Conservation (phyloP, 2,113 vertebrate species). For the Xiphias gladius region DNA sequence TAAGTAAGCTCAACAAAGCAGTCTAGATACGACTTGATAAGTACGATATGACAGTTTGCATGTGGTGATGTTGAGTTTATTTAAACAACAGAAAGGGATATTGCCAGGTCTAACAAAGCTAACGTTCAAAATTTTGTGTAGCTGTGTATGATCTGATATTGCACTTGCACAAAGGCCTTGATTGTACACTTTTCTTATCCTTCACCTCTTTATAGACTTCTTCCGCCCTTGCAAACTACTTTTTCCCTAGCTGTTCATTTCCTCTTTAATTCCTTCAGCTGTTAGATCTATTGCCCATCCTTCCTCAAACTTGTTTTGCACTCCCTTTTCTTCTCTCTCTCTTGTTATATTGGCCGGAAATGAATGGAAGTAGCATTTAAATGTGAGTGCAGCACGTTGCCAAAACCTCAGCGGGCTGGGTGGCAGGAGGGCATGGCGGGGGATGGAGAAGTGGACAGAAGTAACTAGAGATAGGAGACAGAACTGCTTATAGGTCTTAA, state of each 20-base stretch:
- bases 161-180: background rate
- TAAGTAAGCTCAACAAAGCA: background rate
- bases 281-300: constrained; percentile 19
- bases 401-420: constrained; percentile 17
- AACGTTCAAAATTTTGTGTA: background rate
- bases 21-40: no score
- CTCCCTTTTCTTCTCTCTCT: background rate
- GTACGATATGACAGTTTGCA: background rate
- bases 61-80: background rate
- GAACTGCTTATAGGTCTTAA: constrained; percentile 15
- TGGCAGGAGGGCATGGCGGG: constrained; percentile 39
- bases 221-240: background rate
- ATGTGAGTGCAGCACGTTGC: constrained; percentile 27
- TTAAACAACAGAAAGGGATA: background rate
- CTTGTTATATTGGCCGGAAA: constrained; percentile 29
- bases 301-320: constrained; percentile 21
- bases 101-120: no score
- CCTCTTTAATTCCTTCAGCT: constrained; percentile 12
- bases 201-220: constrained; percentile 1
- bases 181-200: background rate
- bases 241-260: constrained; percentile 1
- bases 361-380: constrained; percentile 49
- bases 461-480: constrained; percentile 7
- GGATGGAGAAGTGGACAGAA: constrained; percentile 15
- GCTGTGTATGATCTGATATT: background rate